Conservation (phyloP, 2,888 invertebrate species). For the Chymomyza procnemis region DNA sequence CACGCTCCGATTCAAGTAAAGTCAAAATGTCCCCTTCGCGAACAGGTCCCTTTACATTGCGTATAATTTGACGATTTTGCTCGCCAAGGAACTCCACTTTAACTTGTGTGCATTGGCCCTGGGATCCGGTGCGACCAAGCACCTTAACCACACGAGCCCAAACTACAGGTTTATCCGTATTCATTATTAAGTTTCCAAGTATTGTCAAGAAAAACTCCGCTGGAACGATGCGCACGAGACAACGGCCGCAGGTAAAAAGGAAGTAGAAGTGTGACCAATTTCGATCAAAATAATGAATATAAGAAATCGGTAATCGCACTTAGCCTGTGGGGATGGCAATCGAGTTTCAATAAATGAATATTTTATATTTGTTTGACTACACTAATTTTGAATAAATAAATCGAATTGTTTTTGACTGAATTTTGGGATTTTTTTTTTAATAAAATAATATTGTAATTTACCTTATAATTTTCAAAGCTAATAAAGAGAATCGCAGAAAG, state of each 20-base stretch:
- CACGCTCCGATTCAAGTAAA: conserved; percentile 98
- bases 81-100: conserved; percentile 99
- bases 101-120: conserved; percentile 99
- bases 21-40: conserved; percentile 99
- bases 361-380: neutral
- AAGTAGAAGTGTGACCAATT: conserved; percentile 28
- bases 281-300: neutral
- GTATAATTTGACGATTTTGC: conserved; percentile 97
- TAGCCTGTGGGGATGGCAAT: conserved; percentile 9
- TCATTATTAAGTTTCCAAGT: conserved; percentile 50
- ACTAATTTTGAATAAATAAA: neutral
- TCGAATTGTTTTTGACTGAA: too few species aligned
- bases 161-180: conserved; percentile 92
- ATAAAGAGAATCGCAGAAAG: too few species aligned
- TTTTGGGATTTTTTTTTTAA: too few species aligned
- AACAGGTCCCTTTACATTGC: conserved; percentile 99
- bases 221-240: conserved; percentile 52
- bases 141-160: conserved; percentile 96
- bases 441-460: too few species aligned
- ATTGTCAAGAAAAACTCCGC: conserved; percentile 58
- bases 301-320: neutral
- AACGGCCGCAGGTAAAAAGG: conserved; percentile 74
- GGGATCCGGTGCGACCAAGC: conserved; percentile 98
- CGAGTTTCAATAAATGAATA: conserved; percentile 1
- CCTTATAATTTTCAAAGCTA: too few species aligned